Base-by-base conservation (phyloP, 2,888 invertebrate genomes). In the Polydrusus tereticollis region DNA sequence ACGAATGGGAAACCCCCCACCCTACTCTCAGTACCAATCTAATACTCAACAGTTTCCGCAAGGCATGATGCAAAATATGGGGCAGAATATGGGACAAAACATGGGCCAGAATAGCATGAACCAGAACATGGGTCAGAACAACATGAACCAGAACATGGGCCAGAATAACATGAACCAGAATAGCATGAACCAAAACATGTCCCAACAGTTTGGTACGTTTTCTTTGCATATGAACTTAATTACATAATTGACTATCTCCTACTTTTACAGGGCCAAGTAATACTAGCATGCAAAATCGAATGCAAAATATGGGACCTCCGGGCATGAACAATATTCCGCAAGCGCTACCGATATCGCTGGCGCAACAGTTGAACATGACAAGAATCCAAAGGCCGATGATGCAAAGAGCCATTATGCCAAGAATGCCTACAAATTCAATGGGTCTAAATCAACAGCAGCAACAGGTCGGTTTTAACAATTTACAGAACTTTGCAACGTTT, bases 31-130 rank as follows among this genome's bases (percentile, higher is more conserved):
- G 21, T 73, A 68, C 29, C 81, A 60, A 82, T 85, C 23, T 81
- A 75, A 85, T 83, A 77, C 85, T 84, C 58, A 67, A 23, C 70
- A 73, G 45, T 38, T 68, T 83, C 86, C 75, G 82, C 84, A 83
- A 82, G 76, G 75, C 74, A 75, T 73, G 16, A 55, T 55, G 52
- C 52, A 55, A 10, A 55, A 29, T 18, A 55, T 55, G 45, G 20
- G 45, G 1, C 76, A 76, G 36, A 76, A 70, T 71, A 70, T 79
- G 64, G 52, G 55, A 14, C 75, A 71, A 58, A 63, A 52, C 29
- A 72, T 75, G 50, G 70, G 67, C 10, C 79, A 78, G 41, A 73
- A 73, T 26, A 64, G 26, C 21, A 41, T 66, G 20, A 57, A 43
- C 26, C 70, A 52, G 59, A 58, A 36, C 21, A 18, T 67, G 45